These are phyloP conservation scores for Plectropomus leopardus DNA, from an alignment of 2,113 vertebrate species.

Conservation along the genomic window DNA sequence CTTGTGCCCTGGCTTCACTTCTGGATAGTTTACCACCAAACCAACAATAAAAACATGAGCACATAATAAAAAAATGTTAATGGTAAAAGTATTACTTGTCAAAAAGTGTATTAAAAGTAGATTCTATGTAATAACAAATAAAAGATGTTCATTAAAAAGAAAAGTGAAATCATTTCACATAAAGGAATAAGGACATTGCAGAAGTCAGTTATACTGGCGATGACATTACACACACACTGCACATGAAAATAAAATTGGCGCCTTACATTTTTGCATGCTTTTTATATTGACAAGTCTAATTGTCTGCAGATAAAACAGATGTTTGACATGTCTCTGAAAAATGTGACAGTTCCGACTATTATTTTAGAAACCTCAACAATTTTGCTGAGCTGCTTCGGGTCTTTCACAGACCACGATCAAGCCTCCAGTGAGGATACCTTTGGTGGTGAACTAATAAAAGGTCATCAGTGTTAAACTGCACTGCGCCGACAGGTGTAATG, in stretches of 20 bases:
- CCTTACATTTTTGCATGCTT: neutral
- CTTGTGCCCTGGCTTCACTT: neutral
- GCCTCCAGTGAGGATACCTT: slow-evolving; percentile 2
- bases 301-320: neutral
- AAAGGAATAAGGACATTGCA: neutral
- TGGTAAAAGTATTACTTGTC: neutral
- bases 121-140: neutral
- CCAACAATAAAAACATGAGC: neutral
- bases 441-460: slow-evolving; percentile 33
- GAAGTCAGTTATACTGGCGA: neutral
- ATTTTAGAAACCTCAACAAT: slow-evolving; percentile 8
- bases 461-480: slow-evolving; percentile 25
- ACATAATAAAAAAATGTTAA: neutral
- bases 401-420: slow-evolving; percentile 15
- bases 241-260: slow-evolving; percentile 2
- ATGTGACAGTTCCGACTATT: slow-evolving; percentile 9
- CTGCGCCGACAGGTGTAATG: slow-evolving; percentile 28
- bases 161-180: neutral
- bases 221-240: neutral
- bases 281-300: neutral
- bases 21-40: neutral
- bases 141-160: neutral
- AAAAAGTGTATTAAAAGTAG: slow-evolving; percentile 1
- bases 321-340: neutral
- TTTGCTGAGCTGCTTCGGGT: slow-evolving; percentile 14